Base-by-base conservation (phyloP, 2,113 vertebrate genomes). In the Taurulus bubalis region DNA sequence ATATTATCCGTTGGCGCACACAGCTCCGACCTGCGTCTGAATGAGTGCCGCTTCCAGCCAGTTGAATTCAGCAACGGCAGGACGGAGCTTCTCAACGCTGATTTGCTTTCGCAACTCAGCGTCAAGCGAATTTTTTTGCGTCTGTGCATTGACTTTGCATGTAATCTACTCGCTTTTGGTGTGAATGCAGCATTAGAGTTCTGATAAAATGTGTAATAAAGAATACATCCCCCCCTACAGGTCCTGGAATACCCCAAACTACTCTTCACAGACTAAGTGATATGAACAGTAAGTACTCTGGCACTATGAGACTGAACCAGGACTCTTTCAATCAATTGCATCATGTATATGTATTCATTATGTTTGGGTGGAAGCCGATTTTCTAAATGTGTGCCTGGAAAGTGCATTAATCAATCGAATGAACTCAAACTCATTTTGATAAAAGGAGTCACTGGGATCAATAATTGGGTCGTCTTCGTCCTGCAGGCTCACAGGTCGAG, bases 181-280 rank as follows among this genome's bases (percentile, higher is more conserved):
- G n/a, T n/a, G n/a, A n/a, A n/a, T n/a, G n/a, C n/a, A n/a, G n/a
- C n/a, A n/a, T n/a, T n/a, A n/a, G 2, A 51, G 20, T 22, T 53
- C 51, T 8, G 1, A 51, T 59, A 18, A 32, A 42, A 62, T 28
- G n/a, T 53, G 0, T 1, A 1, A 28, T 45, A 40, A 32, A 30
- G 60, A 45, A 3, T 28, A 2, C 18, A 20, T 20, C 28, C 22
- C 30, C 24, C 24, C 4, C 4, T 64, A n/a, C 24, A 95, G 95
- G 95, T 51, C 94, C 95, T 71, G 92, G 91, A 76, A 79, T 93
- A 68, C 95, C 95, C 0, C 86, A 90, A 73, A 92, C 89, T 5
- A 94, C 91, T 40, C 77, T 94, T 2, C 94, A 95, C 85, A 83
- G 75, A 47, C 82, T 95, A 1, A 80, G 32, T 30, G 82, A 91